phyloP scores from a whole-genome alignment of 2,888 invertebrate species.

The Thera britannica region DNA sequence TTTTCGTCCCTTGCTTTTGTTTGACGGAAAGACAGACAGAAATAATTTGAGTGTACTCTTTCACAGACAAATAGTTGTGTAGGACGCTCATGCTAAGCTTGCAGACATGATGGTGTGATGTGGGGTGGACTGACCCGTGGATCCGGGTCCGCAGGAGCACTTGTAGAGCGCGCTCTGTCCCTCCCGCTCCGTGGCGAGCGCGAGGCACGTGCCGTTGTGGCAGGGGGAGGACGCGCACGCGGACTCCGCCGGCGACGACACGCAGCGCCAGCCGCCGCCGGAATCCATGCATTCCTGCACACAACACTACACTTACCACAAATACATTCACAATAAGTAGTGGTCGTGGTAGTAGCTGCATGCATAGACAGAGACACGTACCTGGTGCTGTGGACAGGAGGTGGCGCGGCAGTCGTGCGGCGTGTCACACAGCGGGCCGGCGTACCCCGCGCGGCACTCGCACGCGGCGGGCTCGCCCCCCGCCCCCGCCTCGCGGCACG shows the following conservation, averaged over 20 bases:
- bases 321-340: too few relatives aligned
- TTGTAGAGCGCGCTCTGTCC: slow-evolving; percentile 82
- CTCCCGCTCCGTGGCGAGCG: slow-evolving; percentile 72
- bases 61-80: too few relatives aligned
- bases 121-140: slow-evolving; percentile 55
- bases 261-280: slow-evolving; percentile 84
- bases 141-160: slow-evolving; percentile 87
- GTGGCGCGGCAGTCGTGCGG: slow-evolving; percentile 86
- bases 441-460: slow-evolving; percentile 87
- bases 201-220: slow-evolving; percentile 90
- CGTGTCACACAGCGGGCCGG: slow-evolving; percentile 87
- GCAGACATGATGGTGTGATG: too few relatives aligned
- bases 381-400: slow-evolving; percentile 60
- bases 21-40: too few relatives aligned
- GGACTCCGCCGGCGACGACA: slow-evolving; percentile 85
- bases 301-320: not conserved
- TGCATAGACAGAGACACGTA: slow-evolving; percentile 17
- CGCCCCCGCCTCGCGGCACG: slow-evolving; percentile 73
- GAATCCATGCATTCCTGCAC: slow-evolving; percentile 80
- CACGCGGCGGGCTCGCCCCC: slow-evolving; percentile 69
- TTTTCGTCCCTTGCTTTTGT: too few relatives aligned
- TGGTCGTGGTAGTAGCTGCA: not conserved
- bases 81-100: too few relatives aligned
- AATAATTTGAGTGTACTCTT: too few relatives aligned
- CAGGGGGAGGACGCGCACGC: slow-evolving; percentile 89